Base-by-base conservation (phyloP, 1,140 invertebrate species). In the Akabosia matsudoensis region DNA sequence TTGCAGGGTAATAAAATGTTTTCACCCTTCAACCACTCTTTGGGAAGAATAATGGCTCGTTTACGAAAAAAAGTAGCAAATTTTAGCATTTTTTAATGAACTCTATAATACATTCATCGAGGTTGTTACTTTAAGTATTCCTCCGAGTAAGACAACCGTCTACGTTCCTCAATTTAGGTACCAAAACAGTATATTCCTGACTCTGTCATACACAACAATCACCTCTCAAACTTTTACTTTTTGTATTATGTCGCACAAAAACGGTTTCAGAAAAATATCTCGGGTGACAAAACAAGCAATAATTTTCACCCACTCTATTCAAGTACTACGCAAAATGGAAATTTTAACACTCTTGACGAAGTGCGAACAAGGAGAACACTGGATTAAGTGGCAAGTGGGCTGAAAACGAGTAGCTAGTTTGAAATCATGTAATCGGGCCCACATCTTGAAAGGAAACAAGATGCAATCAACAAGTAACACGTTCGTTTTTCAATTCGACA, bases 231-330 rank as follows among this genome's bases (percentile, higher is more conserved):
- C n/a, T n/a, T n/a, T n/a, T n/a, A n/a, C n/a, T n/a, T n/a, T n/a
- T n/a, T n/a, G n/a, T n/a, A n/a, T n/a, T n/a, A n/a, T n/a, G n/a
- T n/a, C n/a, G n/a, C n/a, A n/a, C n/a, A 45, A 7, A 45, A 45
- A 45, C 18, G 37, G 7, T 45, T 45, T 7, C 18, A 18, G 18
- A 45, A 45, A 10, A 10, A 45, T 45, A 45, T 7, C 18, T 45
- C 7, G 24, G 24, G 13, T 61, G 54, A 61, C 54, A 24, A 16
- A 61, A 61, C 24, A 61, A 61, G 14, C n/a, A 45, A 45, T 45
- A 13, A n/a, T 61, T 61, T 61, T 61, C 54, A 22, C 54, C 54
- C 54, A 61, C 54, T 22, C 54, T n/a, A 61, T 61, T 14, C 45
- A 51, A 61, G n/a, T 22, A n/a, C 4, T 61, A 61, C 54, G 24